These are phyloP conservation scores for Drosophila nr. medialis DNA, from an alignment of 2,888 invertebrate genomes.

Conservation along the genomic window DNA sequence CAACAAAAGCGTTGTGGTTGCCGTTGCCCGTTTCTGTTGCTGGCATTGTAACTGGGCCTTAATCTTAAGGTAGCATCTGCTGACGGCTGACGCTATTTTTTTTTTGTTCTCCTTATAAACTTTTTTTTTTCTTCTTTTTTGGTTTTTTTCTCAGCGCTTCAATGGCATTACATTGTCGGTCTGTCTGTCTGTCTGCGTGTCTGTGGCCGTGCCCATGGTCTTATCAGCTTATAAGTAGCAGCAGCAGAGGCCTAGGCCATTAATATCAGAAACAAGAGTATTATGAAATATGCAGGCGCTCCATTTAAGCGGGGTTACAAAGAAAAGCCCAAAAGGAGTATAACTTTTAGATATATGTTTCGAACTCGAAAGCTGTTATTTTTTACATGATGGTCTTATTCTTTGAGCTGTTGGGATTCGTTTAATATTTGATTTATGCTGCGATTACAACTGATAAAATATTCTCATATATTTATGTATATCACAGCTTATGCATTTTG, in stretches of 20 bases:
- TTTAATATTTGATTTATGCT: slow-evolving; percentile 7
- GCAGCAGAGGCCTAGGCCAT: slow-evolving; percentile 51
- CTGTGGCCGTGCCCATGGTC: slow-evolving; percentile 44
- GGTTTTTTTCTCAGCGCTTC: slow-evolving; percentile 13
- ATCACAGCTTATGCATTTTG: neutral
- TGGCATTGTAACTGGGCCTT: slow-evolving; percentile 58
- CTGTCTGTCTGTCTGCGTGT: slow-evolving; percentile 38
- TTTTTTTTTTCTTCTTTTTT: neutral
- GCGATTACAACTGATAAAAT: neutral
- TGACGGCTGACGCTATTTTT: slow-evolving; percentile 42
- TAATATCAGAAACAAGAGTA: slow-evolving; percentile 51
- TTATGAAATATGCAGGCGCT: slow-evolving; percentile 29
- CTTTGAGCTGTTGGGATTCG: neutral
- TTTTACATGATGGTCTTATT: neutral
- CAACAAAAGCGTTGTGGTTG: slow-evolving; percentile 70
- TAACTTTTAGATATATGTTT: neutral
- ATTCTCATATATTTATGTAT: neutral
- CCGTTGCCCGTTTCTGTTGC: slow-evolving; percentile 29
- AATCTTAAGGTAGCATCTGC: slow-evolving; percentile 76
- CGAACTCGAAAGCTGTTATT: neutral
- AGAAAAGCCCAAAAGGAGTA: neutral
- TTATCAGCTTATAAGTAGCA: slow-evolving; percentile 61
- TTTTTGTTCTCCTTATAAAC: slow-evolving; percentile 4
- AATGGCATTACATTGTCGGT: slow-evolving; percentile 56
- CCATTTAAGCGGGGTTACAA: neutral